Conservation (phyloP, 2,797 vertebrate genomes). For the Microctenopoma steveboyesi region DNA sequence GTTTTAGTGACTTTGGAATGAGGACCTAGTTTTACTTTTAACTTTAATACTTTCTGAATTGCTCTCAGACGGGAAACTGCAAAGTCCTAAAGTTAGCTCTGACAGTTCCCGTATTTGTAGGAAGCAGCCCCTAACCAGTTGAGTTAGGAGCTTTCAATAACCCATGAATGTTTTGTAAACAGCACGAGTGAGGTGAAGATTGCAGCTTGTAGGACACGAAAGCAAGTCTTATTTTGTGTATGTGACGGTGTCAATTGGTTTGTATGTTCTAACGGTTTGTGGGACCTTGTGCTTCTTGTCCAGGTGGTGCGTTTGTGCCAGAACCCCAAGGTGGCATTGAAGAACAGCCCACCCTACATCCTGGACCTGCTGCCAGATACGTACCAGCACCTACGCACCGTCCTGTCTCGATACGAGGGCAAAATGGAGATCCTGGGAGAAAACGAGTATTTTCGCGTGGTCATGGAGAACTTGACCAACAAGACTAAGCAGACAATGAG, state of each 20-base stretch:
- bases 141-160: not conserved
- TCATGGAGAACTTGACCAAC: conserved; percentile 98
- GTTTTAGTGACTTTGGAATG: no score
- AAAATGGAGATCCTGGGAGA: conserved; percentile 97
- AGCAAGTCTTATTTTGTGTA: not conserved
- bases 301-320: conserved; percentile 98
- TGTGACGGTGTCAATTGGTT: not conserved
- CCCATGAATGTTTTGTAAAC: no score
- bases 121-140: no score
- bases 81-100: no score
- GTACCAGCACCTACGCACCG: conserved; percentile 95
- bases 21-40: no score
- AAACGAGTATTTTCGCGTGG: conserved; percentile 97
- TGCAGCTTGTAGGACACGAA: not conserved
- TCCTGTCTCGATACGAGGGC: conserved; percentile 94
- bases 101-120: no score
- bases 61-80: no score
- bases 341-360: conserved; percentile 99
- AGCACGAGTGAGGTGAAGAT: not conserved
- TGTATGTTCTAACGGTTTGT: not conserved
- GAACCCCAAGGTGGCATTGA: conserved; percentile 95
- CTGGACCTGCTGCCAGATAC: conserved; percentile 96
- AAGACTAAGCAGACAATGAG: conserved; percentile 99
- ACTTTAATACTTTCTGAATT: no score
- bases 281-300: not conserved